Base-by-base conservation (phyloP, 2,797 vertebrate genomes). In the Liparis tanakae region DNA sequence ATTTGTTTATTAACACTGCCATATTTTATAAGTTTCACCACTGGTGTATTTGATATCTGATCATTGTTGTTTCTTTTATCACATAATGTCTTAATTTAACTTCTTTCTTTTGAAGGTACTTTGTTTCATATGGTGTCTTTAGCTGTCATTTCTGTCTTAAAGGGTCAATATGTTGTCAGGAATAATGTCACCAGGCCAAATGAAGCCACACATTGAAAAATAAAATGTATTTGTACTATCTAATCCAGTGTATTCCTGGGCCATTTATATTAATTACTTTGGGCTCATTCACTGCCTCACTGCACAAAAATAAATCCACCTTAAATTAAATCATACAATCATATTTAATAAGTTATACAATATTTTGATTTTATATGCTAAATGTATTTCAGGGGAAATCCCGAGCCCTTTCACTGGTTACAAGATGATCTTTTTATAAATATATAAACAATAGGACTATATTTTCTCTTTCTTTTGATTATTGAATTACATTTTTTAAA, bases 281-380 rank as follows among this genome's bases (percentile, higher is more conserved):
- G 73, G 85, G 78, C 73, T 89, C 80, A 85, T 85, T 86, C 72
- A 84, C 83, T 83, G 75, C 85, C 83, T 89, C 72, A 64, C 68
- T 86, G 69, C 70, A 80, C 84, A 78, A 67, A 84, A 86, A 85
- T 63, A 81, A 79, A 78, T 85, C 57, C 74, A 83, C 79, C 62
- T 81, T 72, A 81, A 86, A 80, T 74, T 73, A 48, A 73, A 84
- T 39, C 74, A 79, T 71, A 84, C 84, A 89, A 91, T 89, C 81
- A 85, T 69, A 39, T 81, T 73, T 66, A 79, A 87, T 81, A 30
- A 37, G 68, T 74, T 60, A n/a, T 76, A 59, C 82, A 87, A 79
- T 76, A 4, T 18, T 67, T 62, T 63, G 74, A 76, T 87, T 81
- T 82, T 78, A 76, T 80, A 69, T 60, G 51, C 39, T 76, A 59